phyloP scores from a whole-genome alignment of 2,113 vertebrate species.

The Pardalotus punctatus region DNA sequence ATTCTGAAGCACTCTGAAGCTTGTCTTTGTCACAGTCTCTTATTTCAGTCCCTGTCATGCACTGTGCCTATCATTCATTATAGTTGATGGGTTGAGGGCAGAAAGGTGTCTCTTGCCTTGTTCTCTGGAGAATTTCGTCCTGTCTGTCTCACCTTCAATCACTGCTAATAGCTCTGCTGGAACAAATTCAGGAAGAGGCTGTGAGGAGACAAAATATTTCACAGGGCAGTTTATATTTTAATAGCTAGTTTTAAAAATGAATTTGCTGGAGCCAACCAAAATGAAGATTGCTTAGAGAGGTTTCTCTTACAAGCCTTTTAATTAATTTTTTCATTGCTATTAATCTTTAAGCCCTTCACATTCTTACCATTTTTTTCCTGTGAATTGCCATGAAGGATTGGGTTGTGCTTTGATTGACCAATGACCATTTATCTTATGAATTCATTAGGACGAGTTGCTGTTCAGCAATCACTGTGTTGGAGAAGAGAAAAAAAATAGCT shows the following conservation, averaged over 20 bases:
- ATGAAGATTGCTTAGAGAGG: not conserved
- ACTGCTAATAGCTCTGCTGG: conserved; percentile 86
- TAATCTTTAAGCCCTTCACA: not conserved
- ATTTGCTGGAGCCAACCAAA: conserved; percentile 30
- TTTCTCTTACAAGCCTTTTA: conserved; percentile 23
- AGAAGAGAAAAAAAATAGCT: not conserved
- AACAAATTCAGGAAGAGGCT: conserved; percentile 70
- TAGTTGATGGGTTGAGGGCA: conserved; percentile 66
- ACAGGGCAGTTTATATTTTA: conserved; percentile 56
- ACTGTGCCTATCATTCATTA: conserved; percentile 65
- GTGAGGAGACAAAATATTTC: conserved; percentile 62
- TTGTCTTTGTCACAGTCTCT: conserved; percentile 57
- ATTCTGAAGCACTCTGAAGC: conserved; percentile 57
- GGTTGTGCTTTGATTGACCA: conserved; percentile 20
- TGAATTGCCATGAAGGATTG: not conserved
- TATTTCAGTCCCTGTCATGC: conserved; percentile 46
- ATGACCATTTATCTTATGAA: not conserved
- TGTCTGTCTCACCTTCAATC: conserved; percentile 78
- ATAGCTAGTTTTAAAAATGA: conserved; percentile 29
- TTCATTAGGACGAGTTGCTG: not conserved
- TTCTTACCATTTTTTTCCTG: not conserved
- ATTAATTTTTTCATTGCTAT: not conserved
- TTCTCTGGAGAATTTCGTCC: conserved; percentile 76
- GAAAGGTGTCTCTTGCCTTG: conserved; percentile 68
- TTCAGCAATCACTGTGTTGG: not conserved